A percentile compares a stretch with the other conserved stretches of the same genome.
These are phyloP conservation scores for Leguminivora glycinivorella DNA, from an alignment of 1,140 invertebrate genomes.

Conservation along the genomic window DNA sequence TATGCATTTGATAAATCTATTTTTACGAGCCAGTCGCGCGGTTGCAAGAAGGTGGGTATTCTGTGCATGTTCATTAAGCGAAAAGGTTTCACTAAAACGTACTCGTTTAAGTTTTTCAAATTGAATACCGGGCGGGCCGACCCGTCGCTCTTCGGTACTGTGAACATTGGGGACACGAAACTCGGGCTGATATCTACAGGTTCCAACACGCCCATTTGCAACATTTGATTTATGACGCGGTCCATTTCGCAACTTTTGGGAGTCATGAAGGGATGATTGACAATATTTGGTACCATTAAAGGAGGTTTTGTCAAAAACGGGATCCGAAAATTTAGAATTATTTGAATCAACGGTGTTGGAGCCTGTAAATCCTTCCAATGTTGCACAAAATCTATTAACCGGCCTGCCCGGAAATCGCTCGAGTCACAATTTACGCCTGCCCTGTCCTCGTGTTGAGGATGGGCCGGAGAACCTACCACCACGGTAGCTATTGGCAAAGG, in stretches of 20 bases:
- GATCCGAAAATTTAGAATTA: conserved; percentile 39
- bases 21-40: conserved; percentile 41
- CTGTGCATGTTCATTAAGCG: conserved; percentile 40
- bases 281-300: conserved; percentile 29
- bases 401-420: conserved; percentile 22
- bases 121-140: conserved; percentile 33
- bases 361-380: conserved; percentile 20
- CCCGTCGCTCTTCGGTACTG: conserved; percentile 31
- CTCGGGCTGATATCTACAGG: background rate
- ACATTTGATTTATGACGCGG: conserved; percentile 34
- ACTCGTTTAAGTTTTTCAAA: conserved; percentile 30
- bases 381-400: background rate
- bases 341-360: conserved; percentile 32
- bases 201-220: conserved; percentile 30
- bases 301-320: conserved; percentile 37
- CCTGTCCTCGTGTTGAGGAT: too few species aligned
- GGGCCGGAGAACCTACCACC: background rate
- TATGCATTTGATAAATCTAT: conserved; percentile 48
- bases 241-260: conserved; percentile 36
- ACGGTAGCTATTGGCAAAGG: background rate
- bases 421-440: conserved; percentile 29
- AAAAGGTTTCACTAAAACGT: conserved; percentile 38
- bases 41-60: conserved; percentile 44
- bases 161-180: conserved; percentile 33
- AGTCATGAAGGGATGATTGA: conserved; percentile 32